phyloP scores from a whole-genome alignment of 2,797 vertebrate genomes.

The Oreortyx pictus region DNA sequence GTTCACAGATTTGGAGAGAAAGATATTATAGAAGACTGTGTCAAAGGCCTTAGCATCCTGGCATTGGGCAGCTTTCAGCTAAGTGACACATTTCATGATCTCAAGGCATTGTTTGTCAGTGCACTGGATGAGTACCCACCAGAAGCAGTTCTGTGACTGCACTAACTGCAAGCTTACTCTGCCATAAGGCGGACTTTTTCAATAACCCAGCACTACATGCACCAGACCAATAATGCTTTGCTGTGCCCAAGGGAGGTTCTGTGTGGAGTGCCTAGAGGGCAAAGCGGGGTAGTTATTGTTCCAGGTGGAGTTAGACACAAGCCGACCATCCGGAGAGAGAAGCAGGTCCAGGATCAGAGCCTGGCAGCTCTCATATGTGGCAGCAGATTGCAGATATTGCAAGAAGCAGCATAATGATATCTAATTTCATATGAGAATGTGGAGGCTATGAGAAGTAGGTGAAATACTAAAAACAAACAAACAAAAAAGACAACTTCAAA shows the following conservation, averaged over 20 bases:
- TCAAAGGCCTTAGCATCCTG: too few species aligned
- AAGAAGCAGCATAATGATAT: background rate
- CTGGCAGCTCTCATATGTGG: background rate
- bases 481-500: background rate
- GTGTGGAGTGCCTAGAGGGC: background rate
- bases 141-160: background rate
- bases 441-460: background rate
- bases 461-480: background rate
- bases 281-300: background rate
- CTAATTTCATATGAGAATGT: background rate
- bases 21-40: too few species aligned
- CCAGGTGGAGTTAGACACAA: background rate
- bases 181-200: background rate
- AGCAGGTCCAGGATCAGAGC: background rate
- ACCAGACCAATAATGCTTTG: background rate
- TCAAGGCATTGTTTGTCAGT: background rate
- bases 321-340: background rate
- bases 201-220: background rate
- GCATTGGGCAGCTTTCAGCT: background rate
- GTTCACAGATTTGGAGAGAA: too few species aligned
- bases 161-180: background rate
- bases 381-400: background rate
- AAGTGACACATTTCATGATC: background rate
- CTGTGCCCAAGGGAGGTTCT: background rate
- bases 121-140: background rate